phyloP scores from a whole-genome alignment of 2,113 vertebrate genomes.

The Bufo bufo region DNA sequence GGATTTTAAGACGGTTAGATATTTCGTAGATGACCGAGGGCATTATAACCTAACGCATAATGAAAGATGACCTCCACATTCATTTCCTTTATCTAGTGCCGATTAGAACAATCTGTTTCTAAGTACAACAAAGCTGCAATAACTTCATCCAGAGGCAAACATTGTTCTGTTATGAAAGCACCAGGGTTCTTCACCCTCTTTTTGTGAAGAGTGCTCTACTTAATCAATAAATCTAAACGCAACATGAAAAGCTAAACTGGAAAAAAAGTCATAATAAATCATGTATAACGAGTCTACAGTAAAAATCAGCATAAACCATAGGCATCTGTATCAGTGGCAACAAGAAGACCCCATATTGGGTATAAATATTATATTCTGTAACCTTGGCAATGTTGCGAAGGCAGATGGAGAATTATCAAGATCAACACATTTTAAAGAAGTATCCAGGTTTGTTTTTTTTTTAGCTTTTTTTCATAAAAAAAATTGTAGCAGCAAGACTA shows the following conservation, averaged over 20 bases:
- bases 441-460: no score
- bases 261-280: background rate
- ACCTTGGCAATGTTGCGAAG: no score
- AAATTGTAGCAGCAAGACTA: no score
- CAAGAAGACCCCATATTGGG: background rate
- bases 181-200: slow-evolving; percentile 21
- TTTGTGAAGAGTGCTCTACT: background rate
- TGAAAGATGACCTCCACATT: slow-evolving; percentile 40
- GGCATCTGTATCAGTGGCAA: no score
- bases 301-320: background rate
- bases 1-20: slow-evolving; percentile 17
- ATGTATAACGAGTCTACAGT: background rate
- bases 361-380: background rate
- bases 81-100: slow-evolving; percentile 33
- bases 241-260: slow-evolving; percentile 1
- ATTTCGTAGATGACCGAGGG: slow-evolving; percentile 34
- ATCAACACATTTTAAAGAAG: no score
- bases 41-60: slow-evolving; percentile 50
- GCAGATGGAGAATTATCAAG: no score
- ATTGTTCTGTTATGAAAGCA: slow-evolving; percentile 6
- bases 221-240: slow-evolving; percentile 7
- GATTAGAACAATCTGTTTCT: slow-evolving; percentile 47
- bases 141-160: slow-evolving; percentile 19
- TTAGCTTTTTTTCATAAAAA: no score
- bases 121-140: slow-evolving; percentile 24